Evolutionary conservation across 1,140 invertebrate species (phyloP).

Genomic region (Trachymyrmex septentrionalis): DNA sequence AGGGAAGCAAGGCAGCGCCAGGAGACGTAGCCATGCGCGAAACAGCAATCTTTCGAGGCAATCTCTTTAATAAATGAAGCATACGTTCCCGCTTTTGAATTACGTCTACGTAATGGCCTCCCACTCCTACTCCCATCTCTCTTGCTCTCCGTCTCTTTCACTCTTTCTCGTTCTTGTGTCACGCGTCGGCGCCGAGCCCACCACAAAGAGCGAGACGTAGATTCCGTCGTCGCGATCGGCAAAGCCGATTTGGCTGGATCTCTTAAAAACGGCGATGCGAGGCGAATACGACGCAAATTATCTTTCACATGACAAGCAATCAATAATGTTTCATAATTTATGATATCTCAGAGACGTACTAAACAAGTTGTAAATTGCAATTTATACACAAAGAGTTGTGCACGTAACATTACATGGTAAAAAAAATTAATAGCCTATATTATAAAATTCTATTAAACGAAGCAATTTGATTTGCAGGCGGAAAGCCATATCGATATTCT

Average conservation of each 20-base stretch:
- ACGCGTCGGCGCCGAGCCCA: constrained; percentile 67
- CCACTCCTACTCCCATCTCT: constrained; percentile 41
- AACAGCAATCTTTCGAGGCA: constrained; percentile 84
- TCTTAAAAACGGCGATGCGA: constrained; percentile 21
- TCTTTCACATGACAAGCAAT: background rate
- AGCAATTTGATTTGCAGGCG: background rate
- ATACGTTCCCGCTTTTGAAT: constrained; percentile 82
- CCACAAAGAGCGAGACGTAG: constrained; percentile 66
- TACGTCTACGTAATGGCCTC: constrained; percentile 81
- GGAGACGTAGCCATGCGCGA: constrained; percentile 81
- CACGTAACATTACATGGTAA: background rate
- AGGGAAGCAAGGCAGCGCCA: constrained; percentile 74
- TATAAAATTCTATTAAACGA: background rate
- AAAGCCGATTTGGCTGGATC: constrained; percentile 66
- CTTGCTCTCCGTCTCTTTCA: constrained; percentile 25
- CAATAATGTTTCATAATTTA: constrained; percentile 17
- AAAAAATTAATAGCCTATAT: background rate
- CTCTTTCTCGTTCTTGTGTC: constrained; percentile 68
- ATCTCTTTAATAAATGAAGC: constrained; percentile 85
- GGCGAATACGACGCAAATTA: constrained; percentile 17
- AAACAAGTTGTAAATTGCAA: background rate
- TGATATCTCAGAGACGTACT: background rate
- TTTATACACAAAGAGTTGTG: background rate
- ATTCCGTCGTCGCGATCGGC: constrained; percentile 52
- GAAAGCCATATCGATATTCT: background rate